A percentile compares a stretch with the other conserved stretches of the same genome.
Conservation (phyloP, 1,140 invertebrate species). For the Pseudachorutes palmiensis region DNA sequence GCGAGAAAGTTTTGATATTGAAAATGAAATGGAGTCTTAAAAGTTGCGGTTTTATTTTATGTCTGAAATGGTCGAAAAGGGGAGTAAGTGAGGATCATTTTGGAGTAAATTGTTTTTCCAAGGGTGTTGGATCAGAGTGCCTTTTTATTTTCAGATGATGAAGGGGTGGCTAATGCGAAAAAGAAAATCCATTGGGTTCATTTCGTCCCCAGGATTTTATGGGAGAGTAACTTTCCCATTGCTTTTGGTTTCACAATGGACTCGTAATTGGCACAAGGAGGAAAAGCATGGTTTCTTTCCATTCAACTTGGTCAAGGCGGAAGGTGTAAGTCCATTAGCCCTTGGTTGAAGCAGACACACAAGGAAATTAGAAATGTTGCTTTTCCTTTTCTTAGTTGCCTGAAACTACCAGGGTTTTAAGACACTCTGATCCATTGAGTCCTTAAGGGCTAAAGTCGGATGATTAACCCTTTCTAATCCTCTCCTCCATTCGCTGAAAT, state of each 20-base stretch:
- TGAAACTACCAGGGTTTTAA: too few relatives aligned
- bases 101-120: background rate
- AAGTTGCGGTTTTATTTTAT: background rate
- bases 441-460: too few relatives aligned
- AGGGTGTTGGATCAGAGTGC: background rate
- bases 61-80: background rate
- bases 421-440: too few relatives aligned
- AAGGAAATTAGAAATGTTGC: background rate
- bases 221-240: conserved; percentile 33
- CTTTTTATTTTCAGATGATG: background rate
- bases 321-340: conserved; percentile 11
- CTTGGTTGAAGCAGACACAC: conserved; percentile 3
- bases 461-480: conserved; percentile 8
- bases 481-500: background rate
- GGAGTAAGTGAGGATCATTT: background rate
- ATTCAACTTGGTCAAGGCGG: background rate
- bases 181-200: conserved; percentile 27
- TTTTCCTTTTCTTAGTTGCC: background rate
- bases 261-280: conserved; percentile 21
- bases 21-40: conserved; percentile 5
- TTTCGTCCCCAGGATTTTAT: conserved; percentile 28
- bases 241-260: conserved; percentile 23
- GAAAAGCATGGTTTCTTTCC: background rate
- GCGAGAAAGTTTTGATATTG: background rate
- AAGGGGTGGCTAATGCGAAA: conserved; percentile 21